Base-by-base conservation (phyloP, 2,113 vertebrate species). In the Porphyrio hochstetteri region DNA sequence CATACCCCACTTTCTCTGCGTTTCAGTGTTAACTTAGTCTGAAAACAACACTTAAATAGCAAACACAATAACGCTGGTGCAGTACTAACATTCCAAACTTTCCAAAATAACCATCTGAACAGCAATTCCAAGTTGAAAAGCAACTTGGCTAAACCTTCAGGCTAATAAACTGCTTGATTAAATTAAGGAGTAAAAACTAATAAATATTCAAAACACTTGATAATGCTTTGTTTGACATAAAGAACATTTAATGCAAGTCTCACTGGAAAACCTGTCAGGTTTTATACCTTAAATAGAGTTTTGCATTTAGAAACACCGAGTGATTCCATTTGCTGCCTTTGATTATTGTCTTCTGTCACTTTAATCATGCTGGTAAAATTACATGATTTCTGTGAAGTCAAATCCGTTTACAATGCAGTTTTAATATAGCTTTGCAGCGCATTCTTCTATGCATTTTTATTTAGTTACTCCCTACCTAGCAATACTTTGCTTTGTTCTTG, bases 171-270 rank as follows among this genome's bases (percentile, higher is more conserved):
- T 92, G 95, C 95, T 97, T 96, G 96, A 97, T 97, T 97, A 97
- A 97, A 94, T 97, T 96, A 95, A 95, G 96, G 92, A 80, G 96
- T 95, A 97, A 97, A 96, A 97, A 95, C 82, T 97, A 96, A 97
- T 97, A 97, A 97, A 97, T 97, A 97, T 97, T 97, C 97, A 98
- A 93, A 96, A 92, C 94, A 94, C 74, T 96, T 96, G 95, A 97
- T 95, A 97, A 96, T 96, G 89, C 93, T 97, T 97, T 96, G 93
- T 97, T 97, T 95, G 72, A 96, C 94, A 96, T 95, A 96, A 96
- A 96, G 94, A 97, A 95, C 94, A 88, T 91, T 96, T 96, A 97
- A 92, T 93, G 94, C 91, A 91, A 96, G 94, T 96, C 96, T 96
- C 91, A 82, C 96, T 95, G 94, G 93, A 96, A 96, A 95, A 94